Evolutionary conservation across 2,797 vertebrate genomes (phyloP).

Genomic region (Pseudopleuronectes americanus): DNA sequence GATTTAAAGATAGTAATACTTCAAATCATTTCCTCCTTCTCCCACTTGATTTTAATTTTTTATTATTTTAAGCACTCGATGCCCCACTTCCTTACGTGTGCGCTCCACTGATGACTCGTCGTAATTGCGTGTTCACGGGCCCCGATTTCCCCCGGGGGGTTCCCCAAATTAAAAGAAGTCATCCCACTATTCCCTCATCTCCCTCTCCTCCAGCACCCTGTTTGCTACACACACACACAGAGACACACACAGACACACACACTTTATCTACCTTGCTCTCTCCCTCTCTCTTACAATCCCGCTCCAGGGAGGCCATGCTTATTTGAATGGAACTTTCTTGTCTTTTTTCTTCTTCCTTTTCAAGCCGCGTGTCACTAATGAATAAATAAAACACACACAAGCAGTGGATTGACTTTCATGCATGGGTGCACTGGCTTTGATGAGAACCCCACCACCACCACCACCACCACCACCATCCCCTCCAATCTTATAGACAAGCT

Average conservation of each 20-base stretch:
- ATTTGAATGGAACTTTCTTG: conserved; percentile 81
- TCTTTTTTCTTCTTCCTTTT: conserved; percentile 74
- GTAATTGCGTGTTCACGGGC: conserved; percentile 82
- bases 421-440: conserved; percentile 79
- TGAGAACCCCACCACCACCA: conserved; percentile 62
- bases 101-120: conserved; percentile 82
- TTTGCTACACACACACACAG: conserved; percentile 44
- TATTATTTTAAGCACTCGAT: conserved; percentile 49
- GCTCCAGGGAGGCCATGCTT: conserved; percentile 77
- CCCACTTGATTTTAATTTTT: conserved; percentile 49
- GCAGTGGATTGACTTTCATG: conserved; percentile 85
- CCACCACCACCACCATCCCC: conserved; percentile 25
- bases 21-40: conserved; percentile 76
- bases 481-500: conserved; percentile 66
- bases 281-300: conserved; percentile 54
- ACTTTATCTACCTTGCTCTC: conserved; percentile 16
- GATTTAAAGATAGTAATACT: conserved; percentile 69
- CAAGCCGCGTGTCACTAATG: conserved; percentile 83
- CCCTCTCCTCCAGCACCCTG: conserved; percentile 60
- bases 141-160: conserved; percentile 82
- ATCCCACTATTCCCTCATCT: conserved; percentile 77
- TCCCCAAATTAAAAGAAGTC: conserved; percentile 86
- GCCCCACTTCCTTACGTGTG: conserved; percentile 66
- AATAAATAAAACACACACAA: conserved; percentile 85
- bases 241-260: conserved; percentile 22